Evolutionary conservation across 2,113 vertebrate genomes (phyloP), one percentile per base, ranked within the genome.

Genomic region (Gallinago undulata): DNA sequence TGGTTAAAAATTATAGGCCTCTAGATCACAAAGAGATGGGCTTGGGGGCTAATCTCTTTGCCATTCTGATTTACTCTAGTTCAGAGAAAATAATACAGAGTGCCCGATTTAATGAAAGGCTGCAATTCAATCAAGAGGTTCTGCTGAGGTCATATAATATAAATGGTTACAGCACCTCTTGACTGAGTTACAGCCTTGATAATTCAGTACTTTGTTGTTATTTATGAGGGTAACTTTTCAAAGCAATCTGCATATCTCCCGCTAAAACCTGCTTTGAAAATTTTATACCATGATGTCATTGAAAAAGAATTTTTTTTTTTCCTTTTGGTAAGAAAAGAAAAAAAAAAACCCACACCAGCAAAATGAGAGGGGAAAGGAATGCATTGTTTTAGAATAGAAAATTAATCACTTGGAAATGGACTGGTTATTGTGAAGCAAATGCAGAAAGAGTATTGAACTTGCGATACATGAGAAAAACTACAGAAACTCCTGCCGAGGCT

Each of bases 131-230:
- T 98, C 94, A 96, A 95, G 95, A 91, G 93, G 91, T 95, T 97
- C 90, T 94, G 83, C 94, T 96, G 97, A 97, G 96, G 97, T 98
- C 97, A 96, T 97, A 84, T 97, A 91, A 97, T 95, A 95, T 94
- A 96, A 98, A 96, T 96, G 93, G 90, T 95, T 93, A 89, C 79
- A 92, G 86, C 96, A 97, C 95, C 94, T 97, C 97, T 93, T 96
- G 96, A 96, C 96, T 96, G 96, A 95, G 96, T 95, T 96, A 92
- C 85, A 95, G 95, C 90, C 97, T 95, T 96, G 96, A 97, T 97
- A 95, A 97, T 96, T 97, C 92, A 95, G 93, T 94, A 97, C 95
- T 97, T 97, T 97, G 95, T 97, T 97, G 97, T 97, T 97, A 97
- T 97, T 98, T 97, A 98, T 97, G 97, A 95, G 96, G 95, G 81